phyloP scores from a whole-genome alignment of 2,113 vertebrate species.

The Orycteropus afer region DNA sequence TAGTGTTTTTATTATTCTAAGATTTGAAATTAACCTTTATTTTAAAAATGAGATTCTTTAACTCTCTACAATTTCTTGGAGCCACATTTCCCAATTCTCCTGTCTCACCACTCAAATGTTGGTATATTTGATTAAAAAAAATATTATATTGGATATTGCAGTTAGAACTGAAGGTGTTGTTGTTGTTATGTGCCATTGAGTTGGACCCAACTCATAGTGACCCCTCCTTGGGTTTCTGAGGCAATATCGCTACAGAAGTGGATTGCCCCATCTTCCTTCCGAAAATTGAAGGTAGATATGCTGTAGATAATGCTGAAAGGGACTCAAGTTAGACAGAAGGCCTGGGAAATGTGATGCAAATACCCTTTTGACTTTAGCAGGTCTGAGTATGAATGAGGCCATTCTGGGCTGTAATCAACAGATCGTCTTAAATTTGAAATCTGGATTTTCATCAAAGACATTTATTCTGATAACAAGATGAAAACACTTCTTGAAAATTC shows the following conservation, averaged over 20 bases:
- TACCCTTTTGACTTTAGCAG: neutral
- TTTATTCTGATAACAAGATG: neutral
- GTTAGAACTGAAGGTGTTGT: neutral
- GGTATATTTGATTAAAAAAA: neutral
- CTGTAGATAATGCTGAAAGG: neutral
- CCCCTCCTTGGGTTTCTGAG: too few species aligned
- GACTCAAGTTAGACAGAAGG: neutral
- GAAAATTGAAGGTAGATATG: too few species aligned
- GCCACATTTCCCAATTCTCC: neutral
- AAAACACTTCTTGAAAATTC: slow-evolving; percentile 21
- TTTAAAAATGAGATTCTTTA: slow-evolving; percentile 25
- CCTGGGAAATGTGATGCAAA: neutral
- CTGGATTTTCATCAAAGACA: neutral
- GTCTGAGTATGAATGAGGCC: neutral
- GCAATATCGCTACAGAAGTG: too few species aligned
- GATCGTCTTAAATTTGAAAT: neutral
- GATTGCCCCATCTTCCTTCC: too few species aligned
- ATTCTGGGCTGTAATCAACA: neutral
- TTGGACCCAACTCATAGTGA: too few species aligned
- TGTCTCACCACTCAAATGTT: neutral
- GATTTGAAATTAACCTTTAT: slow-evolving; percentile 52
- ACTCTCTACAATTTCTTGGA: neutral
- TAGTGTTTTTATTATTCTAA: slow-evolving; percentile 56
- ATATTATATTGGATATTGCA: neutral
- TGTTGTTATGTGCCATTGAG: too few species aligned